A percentile compares a stretch with the other conserved stretches of the same genome.
Conservation (phyloP, 2,888 invertebrate genomes). For the Hemithea aestivaria region DNA sequence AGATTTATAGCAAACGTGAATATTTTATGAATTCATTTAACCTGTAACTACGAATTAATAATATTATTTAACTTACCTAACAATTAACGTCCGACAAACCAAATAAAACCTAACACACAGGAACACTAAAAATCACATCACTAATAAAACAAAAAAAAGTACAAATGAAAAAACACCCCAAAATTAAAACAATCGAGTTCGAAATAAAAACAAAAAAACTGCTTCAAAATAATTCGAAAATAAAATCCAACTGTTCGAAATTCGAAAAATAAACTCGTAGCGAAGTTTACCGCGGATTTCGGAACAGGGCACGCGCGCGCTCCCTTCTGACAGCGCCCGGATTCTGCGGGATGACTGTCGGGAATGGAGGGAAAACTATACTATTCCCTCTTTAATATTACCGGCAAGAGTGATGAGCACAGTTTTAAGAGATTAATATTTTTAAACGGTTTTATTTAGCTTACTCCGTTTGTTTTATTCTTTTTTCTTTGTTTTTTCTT, state of each 20-base stretch:
- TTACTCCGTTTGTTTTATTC: no score
- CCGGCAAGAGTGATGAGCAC: no score
- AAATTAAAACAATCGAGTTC: background rate
- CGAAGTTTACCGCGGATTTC: constrained; percentile 27
- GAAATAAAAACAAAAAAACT: background rate
- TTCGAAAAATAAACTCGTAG: constrained; percentile 26
- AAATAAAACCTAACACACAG: constrained; percentile 19
- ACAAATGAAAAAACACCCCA: constrained; percentile 12
- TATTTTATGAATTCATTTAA: background rate
- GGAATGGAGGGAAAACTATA: constrained; percentile 20
- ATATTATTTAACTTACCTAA: constrained; percentile 28
- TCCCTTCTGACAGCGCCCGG: constrained; percentile 49
- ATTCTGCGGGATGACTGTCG: constrained; percentile 44
- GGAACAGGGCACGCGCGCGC: constrained; percentile 43
- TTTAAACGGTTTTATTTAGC: no score
- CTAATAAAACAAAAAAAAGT: constrained; percentile 16
- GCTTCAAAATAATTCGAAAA: no score
- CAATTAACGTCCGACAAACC: constrained; percentile 33
- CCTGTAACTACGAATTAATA: background rate
- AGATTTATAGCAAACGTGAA: no score
- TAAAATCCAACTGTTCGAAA: background rate
- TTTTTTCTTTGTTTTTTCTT: no score
- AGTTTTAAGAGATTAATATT: no score
- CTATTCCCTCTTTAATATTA: constrained; percentile 9
- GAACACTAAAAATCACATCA: constrained; percentile 28